Conservation (phyloP, 2,888 invertebrate genomes). For the Lathronympha strigana region DNA sequence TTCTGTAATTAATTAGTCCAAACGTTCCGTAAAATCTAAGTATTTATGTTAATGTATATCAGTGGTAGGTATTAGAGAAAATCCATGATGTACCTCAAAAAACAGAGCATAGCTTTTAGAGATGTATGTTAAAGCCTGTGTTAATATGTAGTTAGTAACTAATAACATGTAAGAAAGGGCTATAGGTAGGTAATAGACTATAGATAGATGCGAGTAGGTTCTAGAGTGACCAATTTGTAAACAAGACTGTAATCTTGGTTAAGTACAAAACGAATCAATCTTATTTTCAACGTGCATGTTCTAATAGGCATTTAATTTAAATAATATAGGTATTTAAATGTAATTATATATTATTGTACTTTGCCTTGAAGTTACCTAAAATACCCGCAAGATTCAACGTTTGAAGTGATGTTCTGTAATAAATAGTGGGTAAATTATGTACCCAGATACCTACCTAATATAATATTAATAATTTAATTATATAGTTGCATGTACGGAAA, state of each 20-base stretch:
- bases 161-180: slow-evolving; percentile 43
- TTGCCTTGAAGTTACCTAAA: slow-evolving; percentile 80
- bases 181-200: slow-evolving; percentile 5
- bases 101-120: slow-evolving; percentile 12
- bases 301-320: slow-evolving; percentile 43
- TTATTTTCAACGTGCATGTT: slow-evolving; percentile 38
- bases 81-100: slow-evolving; percentile 8
- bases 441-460: slow-evolving; percentile 18
- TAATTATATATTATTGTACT: slow-evolving; percentile 55
- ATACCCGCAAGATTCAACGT: slow-evolving; percentile 45
- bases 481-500: slow-evolving; percentile 21
- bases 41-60: slow-evolving; percentile 4
- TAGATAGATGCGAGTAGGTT: slow-evolving; percentile 42
- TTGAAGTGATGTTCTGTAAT: slow-evolving; percentile 15
- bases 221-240: slow-evolving; percentile 74
- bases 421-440: slow-evolving; percentile 4
- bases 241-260: slow-evolving; percentile 76
- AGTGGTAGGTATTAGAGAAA: neutral
- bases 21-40: slow-evolving; percentile 1
- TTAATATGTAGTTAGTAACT: slow-evolving; percentile 43
- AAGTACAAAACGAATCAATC: slow-evolving; percentile 71
- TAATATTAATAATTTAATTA: slow-evolving; percentile 17
- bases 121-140: slow-evolving; percentile 45
- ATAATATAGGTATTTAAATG: slow-evolving; percentile 28
- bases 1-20: neutral